These are phyloP conservation scores for Silurus aristotelis DNA, from an alignment of 2,797 vertebrate genomes.

Conservation along the genomic window DNA sequence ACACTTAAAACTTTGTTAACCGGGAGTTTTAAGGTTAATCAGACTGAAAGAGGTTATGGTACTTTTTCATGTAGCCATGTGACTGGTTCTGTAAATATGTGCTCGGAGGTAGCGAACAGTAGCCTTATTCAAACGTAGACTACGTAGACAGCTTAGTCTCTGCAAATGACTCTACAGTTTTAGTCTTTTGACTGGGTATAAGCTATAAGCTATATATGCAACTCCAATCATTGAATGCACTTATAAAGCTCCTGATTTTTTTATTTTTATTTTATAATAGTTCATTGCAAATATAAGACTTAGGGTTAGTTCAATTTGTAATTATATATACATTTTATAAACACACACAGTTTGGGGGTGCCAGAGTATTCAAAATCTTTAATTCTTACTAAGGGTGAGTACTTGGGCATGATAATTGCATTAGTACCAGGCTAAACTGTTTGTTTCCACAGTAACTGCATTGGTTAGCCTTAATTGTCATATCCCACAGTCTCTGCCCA, in stretches of 20 bases:
- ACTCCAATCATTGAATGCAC: neutral
- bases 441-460: constrained; percentile 64
- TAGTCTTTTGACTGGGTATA: constrained; percentile 22
- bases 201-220: constrained; percentile 17
- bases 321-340: neutral
- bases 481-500: constrained; percentile 67
- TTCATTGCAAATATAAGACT: neutral
- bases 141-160: constrained; percentile 30
- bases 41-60: constrained; percentile 67
- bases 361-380: neutral
- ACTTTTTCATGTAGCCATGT: constrained; percentile 69
- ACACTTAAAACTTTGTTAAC: constrained; percentile 69
- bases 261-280: too few species aligned
- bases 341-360: neutral
- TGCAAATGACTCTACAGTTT: neutral
- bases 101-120: constrained; percentile 73
- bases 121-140: constrained; percentile 69
- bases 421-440: constrained; percentile 65
- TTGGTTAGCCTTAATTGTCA: constrained; percentile 73
- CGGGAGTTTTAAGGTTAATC: constrained; percentile 73
- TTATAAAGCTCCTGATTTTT: neutral
- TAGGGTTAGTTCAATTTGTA: neutral
- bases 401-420: constrained; percentile 60
- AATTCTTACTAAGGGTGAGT: constrained; percentile 48
- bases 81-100: constrained; percentile 72